Conservation (phyloP, 2,797 vertebrate genomes). For the Acestrorhynchus altus region DNA sequence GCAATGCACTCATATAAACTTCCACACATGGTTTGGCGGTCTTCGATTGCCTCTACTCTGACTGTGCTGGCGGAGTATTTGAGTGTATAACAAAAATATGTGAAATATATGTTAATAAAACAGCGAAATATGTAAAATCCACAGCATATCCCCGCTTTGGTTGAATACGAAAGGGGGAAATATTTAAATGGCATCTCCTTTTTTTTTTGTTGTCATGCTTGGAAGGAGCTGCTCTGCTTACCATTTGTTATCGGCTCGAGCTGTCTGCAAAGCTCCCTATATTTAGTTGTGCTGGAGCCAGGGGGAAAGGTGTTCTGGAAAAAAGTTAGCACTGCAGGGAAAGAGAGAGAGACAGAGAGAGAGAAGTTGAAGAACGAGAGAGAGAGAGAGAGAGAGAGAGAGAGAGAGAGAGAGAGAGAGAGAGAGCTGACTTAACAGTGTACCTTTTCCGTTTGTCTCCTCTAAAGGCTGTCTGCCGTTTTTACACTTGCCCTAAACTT, state of each 20-base stretch:
- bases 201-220: constrained; percentile 53
- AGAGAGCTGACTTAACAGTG: constrained; percentile 41
- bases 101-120: constrained; percentile 13
- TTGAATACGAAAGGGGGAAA: constrained; percentile 21
- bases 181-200: constrained; percentile 42
- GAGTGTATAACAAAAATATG: background rate
- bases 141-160: background rate
- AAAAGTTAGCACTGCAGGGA: constrained; percentile 65
- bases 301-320: constrained; percentile 75
- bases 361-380: no score
- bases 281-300: constrained; percentile 73
- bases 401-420: constrained; percentile 15
- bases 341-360: constrained; percentile 35
- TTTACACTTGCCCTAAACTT: background rate
- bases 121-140: constrained; percentile 17
- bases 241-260: constrained; percentile 72
- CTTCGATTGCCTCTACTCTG: background rate
- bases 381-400: background rate
- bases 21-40: background rate
- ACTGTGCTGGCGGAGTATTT: background rate
- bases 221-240: constrained; percentile 61
- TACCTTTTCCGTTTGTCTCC: constrained; percentile 43
- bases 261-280: constrained; percentile 76
- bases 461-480: constrained; percentile 32
- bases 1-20: background rate